Conservation (phyloP, 2,797 vertebrate species). For the Morelia viridis region DNA sequence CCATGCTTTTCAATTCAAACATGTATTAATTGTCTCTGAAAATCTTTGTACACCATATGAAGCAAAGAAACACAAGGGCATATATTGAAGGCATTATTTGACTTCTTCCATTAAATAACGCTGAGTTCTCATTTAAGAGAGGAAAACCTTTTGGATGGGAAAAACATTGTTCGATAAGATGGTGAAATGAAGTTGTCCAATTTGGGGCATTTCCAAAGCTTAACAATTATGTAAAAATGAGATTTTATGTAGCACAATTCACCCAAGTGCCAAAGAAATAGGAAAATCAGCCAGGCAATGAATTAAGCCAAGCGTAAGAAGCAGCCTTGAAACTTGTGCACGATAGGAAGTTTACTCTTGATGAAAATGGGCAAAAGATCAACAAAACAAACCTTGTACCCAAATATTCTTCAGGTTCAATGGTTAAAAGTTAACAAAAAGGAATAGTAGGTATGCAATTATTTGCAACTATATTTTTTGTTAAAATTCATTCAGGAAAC, state of each 20-base stretch:
- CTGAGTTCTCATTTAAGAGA: background rate
- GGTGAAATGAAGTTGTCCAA: background rate
- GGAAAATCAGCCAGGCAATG: background rate
- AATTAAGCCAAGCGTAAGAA: background rate
- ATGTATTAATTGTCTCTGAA: conserved; percentile 24
- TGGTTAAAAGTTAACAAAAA: background rate
- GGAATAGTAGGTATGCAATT: background rate
- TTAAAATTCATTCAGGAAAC: background rate
- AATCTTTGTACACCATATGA: conserved; percentile 16
- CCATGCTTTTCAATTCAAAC: conserved; percentile 23
- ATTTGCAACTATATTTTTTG: background rate
- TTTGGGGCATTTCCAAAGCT: background rate
- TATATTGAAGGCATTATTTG: background rate
- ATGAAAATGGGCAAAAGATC: background rate
- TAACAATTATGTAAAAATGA: background rate
- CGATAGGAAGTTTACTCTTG: background rate
- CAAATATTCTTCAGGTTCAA: background rate
- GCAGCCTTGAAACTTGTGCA: background rate
- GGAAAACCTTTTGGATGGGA: background rate
- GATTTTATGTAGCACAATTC: background rate
- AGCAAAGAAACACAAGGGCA: conserved; percentile 8
- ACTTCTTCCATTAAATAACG: background rate
- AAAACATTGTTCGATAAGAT: background rate
- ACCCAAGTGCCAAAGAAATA: background rate
- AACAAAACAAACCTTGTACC: background rate